Conservation (phyloP, 2,797 vertebrate genomes). For the Scomberomorus guttatus region DNA sequence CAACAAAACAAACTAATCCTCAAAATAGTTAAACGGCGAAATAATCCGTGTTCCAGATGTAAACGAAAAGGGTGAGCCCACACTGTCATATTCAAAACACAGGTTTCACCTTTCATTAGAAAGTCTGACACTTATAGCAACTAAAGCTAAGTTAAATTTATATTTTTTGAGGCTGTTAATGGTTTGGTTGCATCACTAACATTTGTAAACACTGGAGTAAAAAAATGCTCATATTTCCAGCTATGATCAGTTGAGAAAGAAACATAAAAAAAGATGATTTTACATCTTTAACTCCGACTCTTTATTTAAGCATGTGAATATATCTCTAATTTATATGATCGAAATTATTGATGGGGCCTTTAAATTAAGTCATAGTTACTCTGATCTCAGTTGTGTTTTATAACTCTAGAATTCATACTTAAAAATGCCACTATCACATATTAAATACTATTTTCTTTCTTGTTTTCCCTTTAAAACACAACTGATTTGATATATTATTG, state of each 20-base stretch:
- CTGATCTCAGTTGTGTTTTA: neutral
- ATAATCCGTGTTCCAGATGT: neutral
- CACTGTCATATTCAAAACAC: neutral
- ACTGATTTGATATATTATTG: neutral
- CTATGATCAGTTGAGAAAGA: neutral
- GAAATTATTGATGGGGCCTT: neutral
- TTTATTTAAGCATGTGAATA: neutral
- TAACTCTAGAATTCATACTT: neutral
- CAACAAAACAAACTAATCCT: neutral
- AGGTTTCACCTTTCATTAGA: neutral
- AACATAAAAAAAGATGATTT: neutral
- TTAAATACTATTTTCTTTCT: neutral
- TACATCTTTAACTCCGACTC: neutral
- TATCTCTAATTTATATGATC: neutral
- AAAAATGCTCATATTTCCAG: neutral
- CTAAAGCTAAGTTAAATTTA: neutral
- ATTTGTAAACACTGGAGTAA: neutral
- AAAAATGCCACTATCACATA: neutral
- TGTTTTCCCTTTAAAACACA: neutral
- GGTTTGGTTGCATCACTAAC: conserved; percentile 1
- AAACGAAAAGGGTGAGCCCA: neutral
- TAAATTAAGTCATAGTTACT: neutral
- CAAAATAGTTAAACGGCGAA: neutral
- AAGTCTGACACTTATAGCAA: neutral
- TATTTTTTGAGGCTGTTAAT: neutral